A percentile compares a stretch with the other conserved stretches of the same genome.
phyloP scores from a whole-genome alignment of 2,888 invertebrate genomes.

The Andrena minutula region DNA sequence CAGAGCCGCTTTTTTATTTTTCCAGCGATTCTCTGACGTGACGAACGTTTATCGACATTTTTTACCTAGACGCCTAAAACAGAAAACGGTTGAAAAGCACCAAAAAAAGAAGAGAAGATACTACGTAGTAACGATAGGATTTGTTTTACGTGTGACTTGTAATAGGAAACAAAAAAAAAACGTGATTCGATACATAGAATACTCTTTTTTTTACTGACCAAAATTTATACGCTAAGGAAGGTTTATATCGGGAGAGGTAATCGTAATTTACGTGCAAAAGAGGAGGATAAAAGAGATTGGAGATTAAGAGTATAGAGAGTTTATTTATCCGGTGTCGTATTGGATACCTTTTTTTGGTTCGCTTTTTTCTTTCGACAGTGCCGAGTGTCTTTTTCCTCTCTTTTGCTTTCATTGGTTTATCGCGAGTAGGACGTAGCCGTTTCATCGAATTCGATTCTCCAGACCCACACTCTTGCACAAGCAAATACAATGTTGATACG shows the following conservation, averaged over 20 bases:
- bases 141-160: constrained; percentile 58
- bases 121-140: constrained; percentile 39
- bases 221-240: constrained; percentile 59
- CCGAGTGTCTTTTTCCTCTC: neutral
- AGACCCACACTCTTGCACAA: neutral
- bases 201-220: constrained; percentile 60
- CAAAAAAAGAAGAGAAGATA: constrained; percentile 8
- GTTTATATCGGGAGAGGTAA: constrained; percentile 41
- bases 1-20: constrained; percentile 58
- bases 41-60: constrained; percentile 56
- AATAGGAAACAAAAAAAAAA: constrained; percentile 17
- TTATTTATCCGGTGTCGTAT: constrained; percentile 4
- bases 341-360: constrained; percentile 6
- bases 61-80: constrained; percentile 66
- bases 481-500: neutral
- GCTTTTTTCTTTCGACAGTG: constrained; percentile 19
- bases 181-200: constrained; percentile 54
- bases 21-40: constrained; percentile 60
- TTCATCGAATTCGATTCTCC: constrained; percentile 5
- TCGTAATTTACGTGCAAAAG: constrained; percentile 27
- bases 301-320: neutral
- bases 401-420: constrained; percentile 4
- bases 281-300: neutral
- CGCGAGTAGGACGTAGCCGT: neutral
- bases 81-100: neutral